phyloP scores from a whole-genome alignment of 2,888 invertebrate genomes.

The Cerastis rubricosa region DNA sequence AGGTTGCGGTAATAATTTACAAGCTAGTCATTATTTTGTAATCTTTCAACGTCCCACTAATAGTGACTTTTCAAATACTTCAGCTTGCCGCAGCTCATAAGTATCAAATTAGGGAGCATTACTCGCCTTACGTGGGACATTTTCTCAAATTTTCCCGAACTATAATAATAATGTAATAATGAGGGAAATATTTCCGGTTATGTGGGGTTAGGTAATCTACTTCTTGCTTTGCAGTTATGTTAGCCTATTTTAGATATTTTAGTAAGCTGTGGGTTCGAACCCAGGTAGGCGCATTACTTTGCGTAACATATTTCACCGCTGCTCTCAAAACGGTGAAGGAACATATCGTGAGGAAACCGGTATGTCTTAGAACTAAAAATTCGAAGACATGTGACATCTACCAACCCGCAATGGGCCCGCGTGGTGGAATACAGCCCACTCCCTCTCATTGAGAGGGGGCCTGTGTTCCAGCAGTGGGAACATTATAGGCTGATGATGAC shows the following conservation, averaged over 20 bases:
- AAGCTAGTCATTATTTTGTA: constrained; percentile 30
- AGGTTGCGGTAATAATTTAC: constrained; percentile 12
- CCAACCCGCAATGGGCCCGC: too few species aligned
- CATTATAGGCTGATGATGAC: too few species aligned
- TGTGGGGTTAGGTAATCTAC: not conserved
- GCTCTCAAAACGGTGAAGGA: too few species aligned
- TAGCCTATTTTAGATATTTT: not conserved
- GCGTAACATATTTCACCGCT: too few species aligned
- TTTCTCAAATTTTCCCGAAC: constrained; percentile 35
- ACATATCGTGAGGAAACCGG: too few species aligned
- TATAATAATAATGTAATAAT: not conserved
- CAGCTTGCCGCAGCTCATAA: constrained; percentile 17
- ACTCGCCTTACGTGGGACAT: not conserved
- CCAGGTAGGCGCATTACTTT: too few species aligned
- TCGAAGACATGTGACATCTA: too few species aligned
- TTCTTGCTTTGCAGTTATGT: not conserved
- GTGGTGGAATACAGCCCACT: too few species aligned
- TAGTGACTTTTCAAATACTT: constrained; percentile 28
- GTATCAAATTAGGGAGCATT: constrained; percentile 32
- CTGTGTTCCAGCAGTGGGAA: too few species aligned
- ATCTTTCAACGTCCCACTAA: constrained; percentile 30
- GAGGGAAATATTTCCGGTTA: constrained; percentile 1
- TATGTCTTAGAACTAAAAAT: too few species aligned
- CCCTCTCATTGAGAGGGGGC: too few species aligned
- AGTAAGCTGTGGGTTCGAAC: too few species aligned